These are phyloP conservation scores for Cheilosia soror DNA, from an alignment of 2,888 invertebrate genomes.

Conservation along the genomic window DNA sequence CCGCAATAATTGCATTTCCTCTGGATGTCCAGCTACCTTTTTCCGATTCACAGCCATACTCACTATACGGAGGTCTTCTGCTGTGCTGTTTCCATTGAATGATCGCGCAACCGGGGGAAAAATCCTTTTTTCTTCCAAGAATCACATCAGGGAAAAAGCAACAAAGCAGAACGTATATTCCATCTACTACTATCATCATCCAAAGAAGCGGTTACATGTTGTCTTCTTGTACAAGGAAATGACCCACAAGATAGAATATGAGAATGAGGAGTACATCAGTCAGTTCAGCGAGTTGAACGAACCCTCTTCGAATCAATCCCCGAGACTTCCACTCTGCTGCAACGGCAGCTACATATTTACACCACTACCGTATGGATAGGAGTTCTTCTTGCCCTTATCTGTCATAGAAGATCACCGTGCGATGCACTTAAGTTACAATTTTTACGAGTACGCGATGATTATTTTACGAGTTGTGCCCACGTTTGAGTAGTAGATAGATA, in stretches of 20 bases:
- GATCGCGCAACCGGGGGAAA: conserved; percentile 26
- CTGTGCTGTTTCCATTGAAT: conserved; percentile 36
- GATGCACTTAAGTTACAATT: conserved; percentile 65
- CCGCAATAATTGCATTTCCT: conserved; percentile 46
- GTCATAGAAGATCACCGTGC: conserved; percentile 57
- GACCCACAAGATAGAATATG: conserved; percentile 54
- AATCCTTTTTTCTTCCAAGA: conserved; percentile 59
- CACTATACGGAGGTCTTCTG: not conserved
- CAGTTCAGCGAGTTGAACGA: conserved; percentile 53
- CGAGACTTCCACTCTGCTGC: conserved; percentile 11
- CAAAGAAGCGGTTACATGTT: conserved; percentile 52
- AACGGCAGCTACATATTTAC: not conserved
- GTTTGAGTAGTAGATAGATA: not conserved
- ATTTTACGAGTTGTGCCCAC: conserved; percentile 26
- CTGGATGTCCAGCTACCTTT: conserved; percentile 12
- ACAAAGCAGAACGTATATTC: conserved; percentile 46
- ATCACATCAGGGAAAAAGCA: conserved; percentile 15
- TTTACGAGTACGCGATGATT: conserved; percentile 67
- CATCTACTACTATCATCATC: conserved; percentile 18
- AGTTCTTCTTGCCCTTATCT: conserved; percentile 66
- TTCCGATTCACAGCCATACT: not conserved
- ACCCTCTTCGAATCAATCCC: conserved; percentile 47
- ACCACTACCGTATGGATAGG: conserved; percentile 25
- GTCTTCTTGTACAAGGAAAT: conserved; percentile 65
- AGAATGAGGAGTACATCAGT: conserved; percentile 28